phyloP scores from a whole-genome alignment of 2,888 invertebrate species.

The Philhelius pedissequus region DNA sequence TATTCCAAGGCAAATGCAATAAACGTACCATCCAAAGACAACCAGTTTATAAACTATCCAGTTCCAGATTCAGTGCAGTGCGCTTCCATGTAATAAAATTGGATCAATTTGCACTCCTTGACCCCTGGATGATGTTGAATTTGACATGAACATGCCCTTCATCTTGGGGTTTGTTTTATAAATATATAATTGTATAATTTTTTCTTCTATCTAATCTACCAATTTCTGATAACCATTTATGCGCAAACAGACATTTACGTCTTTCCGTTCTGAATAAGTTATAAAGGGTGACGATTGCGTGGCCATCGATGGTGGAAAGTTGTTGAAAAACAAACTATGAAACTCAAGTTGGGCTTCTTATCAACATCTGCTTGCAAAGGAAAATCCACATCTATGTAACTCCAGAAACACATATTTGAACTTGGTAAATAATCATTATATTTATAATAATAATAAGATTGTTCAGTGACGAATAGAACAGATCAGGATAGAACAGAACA shows the following conservation, averaged over 20 bases:
- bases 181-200: constrained; percentile 19
- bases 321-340: too few relatives aligned
- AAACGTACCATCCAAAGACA: not conserved
- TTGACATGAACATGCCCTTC: constrained; percentile 57
- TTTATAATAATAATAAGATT: too few relatives aligned
- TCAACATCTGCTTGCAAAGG: too few relatives aligned
- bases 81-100: constrained; percentile 55
- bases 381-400: too few relatives aligned
- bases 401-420: too few relatives aligned
- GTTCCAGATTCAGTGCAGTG: constrained; percentile 14
- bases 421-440: too few relatives aligned
- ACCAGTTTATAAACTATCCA: constrained; percentile 44
- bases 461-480: too few relatives aligned
- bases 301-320: not conserved
- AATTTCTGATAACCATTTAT: constrained; percentile 69
- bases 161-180: constrained; percentile 43
- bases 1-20: constrained; percentile 10
- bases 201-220: constrained; percentile 53
- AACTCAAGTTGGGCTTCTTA: too few relatives aligned
- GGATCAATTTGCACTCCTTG: constrained; percentile 53
- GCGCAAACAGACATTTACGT: constrained; percentile 64
- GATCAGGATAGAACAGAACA: too few relatives aligned
- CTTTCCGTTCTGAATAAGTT: constrained; percentile 55
- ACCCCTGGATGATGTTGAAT: constrained; percentile 34
- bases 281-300: not conserved